Percentiles rank a stretch among this genome's conserved stretches.
Evolutionary conservation across 2,113 vertebrate genomes (phyloP).

Genomic region (Neotragus pygmaeus): DNA sequence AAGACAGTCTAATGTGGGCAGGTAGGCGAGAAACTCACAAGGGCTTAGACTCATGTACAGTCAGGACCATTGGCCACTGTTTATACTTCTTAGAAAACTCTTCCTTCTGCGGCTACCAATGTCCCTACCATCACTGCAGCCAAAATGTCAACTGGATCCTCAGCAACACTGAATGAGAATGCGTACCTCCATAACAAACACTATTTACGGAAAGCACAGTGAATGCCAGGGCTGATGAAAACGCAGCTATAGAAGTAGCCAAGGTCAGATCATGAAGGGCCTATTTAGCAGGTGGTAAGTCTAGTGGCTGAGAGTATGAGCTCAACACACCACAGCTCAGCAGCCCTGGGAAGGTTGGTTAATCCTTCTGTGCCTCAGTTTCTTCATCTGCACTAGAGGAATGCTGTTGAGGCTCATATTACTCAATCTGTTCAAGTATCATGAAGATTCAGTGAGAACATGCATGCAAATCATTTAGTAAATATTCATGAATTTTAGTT

Average conservation of each 20-base stretch:
- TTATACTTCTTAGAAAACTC: conserved; percentile 25
- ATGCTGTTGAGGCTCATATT: background rate
- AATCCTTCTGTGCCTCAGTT: background rate
- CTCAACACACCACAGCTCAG: background rate
- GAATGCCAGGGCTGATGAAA: background rate
- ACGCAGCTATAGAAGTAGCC: background rate
- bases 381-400: background rate
- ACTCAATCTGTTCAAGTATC: background rate
- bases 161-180: background rate
- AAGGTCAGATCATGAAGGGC: background rate
- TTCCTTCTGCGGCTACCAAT: background rate
- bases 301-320: background rate
- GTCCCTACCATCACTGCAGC: background rate
- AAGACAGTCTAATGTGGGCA: background rate
- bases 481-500: background rate
- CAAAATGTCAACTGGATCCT: conserved; percentile 52
- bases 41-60: background rate
- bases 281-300: background rate
- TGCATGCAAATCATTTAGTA: background rate
- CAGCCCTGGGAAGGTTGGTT: background rate
- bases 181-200: conserved; percentile 3
- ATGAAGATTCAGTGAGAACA: background rate
- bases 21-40: background rate
- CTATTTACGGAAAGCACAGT: background rate
- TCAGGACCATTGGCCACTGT: background rate